Conservation (phyloP, 2,113 vertebrate species). For the Fulmarus glacialis region DNA sequence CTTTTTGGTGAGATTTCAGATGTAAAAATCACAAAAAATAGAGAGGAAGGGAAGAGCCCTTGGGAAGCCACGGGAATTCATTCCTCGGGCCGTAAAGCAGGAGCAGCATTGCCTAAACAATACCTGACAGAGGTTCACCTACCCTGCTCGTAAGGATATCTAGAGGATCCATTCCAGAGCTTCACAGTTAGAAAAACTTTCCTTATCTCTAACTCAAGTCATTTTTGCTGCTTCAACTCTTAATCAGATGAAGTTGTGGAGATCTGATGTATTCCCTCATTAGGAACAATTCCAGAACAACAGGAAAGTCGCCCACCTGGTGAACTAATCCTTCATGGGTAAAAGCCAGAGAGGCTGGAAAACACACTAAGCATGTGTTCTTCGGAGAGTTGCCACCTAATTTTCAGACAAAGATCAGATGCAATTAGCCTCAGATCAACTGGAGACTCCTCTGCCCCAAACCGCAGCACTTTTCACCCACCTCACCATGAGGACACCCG, state of each 20-base stretch:
- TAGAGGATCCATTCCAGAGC: neutral
- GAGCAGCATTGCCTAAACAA: neutral
- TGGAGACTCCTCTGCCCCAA: neutral
- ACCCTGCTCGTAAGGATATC: neutral
- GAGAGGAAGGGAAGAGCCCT: neutral
- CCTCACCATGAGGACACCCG: rapidly evolving
- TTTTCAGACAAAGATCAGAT: constrained; percentile 38
- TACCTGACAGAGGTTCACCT: neutral
- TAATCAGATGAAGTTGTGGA: constrained; percentile 21
- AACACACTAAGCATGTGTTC: constrained; percentile 21
- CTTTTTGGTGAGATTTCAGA: neutral
- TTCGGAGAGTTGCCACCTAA: constrained; percentile 35
- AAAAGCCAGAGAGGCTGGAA: constrained; percentile 40
- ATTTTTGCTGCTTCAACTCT: neutral
- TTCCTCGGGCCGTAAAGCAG: neutral
- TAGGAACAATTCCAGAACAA: constrained; percentile 47
- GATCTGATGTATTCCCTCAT: constrained; percentile 22
- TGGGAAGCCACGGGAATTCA: neutral
- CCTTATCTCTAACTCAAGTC: neutral
- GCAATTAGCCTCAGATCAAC: constrained; percentile 9
- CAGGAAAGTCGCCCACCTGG: constrained; percentile 31
- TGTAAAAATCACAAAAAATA: neutral
- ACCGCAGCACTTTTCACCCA: neutral
- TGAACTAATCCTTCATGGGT: constrained; percentile 43
- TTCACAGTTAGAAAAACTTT: neutral